phyloP scores from a whole-genome alignment of 64 coral and sea anemone genomes.

The Dendronephthya gigantea region DNA sequence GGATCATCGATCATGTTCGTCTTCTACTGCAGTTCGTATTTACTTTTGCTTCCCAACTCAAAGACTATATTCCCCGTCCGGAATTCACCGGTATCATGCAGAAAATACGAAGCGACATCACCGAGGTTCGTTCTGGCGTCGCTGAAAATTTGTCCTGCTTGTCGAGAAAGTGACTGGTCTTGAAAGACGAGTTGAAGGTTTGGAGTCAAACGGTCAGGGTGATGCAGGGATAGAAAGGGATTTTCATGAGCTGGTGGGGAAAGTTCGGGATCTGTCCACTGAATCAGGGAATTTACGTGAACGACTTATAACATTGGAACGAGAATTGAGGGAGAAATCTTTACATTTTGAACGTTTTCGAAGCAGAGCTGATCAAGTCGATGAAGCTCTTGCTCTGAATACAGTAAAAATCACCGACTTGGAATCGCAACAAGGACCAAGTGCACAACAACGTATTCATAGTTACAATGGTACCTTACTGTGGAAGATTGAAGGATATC shows the following conservation, averaged over 20 bases:
- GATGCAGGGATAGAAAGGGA: background rate
- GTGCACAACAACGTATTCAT: background rate
- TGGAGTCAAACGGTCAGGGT: background rate
- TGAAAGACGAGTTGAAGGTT: background rate
- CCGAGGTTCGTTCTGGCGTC: background rate
- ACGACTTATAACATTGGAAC: background rate
- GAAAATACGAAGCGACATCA: background rate
- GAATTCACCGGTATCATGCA: background rate
- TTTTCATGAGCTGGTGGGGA: background rate
- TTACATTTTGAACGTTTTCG: background rate
- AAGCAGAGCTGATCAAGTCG: background rate
- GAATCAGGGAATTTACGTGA: background rate
- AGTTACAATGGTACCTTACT: background rate
- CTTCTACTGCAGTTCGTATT: background rate
- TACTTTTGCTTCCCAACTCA: background rate
- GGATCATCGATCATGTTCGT: background rate
- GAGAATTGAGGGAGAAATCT: background rate
- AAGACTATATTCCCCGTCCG: background rate
- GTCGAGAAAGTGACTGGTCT: background rate
- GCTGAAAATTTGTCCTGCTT: background rate
- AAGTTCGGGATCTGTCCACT: background rate
- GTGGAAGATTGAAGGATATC: background rate
- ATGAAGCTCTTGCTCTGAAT: background rate
- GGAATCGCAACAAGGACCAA: background rate
- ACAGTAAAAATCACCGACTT: background rate